These are phyloP conservation scores for Lophochroa leadbeateri DNA, from an alignment of 2,113 vertebrate species.

Conservation along the genomic window DNA sequence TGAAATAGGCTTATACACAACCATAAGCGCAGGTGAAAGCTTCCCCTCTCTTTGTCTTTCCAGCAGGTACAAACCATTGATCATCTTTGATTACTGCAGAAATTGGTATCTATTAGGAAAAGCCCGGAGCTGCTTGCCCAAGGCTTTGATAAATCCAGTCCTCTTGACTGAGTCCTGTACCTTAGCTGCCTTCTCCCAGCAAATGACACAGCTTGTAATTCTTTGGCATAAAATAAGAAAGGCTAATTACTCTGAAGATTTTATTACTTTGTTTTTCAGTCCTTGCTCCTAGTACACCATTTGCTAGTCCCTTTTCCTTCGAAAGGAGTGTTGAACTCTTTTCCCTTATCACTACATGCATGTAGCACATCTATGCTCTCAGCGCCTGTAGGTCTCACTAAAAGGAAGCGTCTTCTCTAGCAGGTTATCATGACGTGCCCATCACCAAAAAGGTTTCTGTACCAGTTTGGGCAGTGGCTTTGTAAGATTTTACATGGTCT, in stretches of 20 bases:
- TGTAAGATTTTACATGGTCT: not conserved
- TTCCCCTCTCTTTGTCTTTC: not conserved
- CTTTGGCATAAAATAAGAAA: not conserved
- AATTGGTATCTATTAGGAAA: not conserved
- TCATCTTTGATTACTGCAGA: not conserved
- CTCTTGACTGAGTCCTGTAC: not conserved
- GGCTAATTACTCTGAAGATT: not conserved
- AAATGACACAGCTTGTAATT: not conserved
- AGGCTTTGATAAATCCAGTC: not conserved
- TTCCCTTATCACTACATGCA: not conserved
- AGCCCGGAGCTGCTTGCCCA: not conserved
- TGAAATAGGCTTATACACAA: not conserved
- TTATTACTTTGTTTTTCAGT: not conserved
- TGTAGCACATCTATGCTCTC: fast-evolving
- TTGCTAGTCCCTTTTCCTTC: not conserved
- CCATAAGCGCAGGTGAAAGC: not conserved
- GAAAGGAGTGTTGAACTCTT: not conserved
- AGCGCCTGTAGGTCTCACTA: fast-evolving
- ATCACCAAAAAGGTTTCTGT: not conserved
- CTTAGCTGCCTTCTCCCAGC: not conserved
- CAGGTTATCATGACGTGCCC: not conserved
- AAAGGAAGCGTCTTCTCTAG: not conserved
- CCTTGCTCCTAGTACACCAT: not conserved
- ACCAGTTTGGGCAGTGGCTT: not conserved
- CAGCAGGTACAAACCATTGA: not conserved